Evolutionary conservation across 2,113 vertebrate genomes (phyloP).

Genomic region (Hiodon tergisus): DNA sequence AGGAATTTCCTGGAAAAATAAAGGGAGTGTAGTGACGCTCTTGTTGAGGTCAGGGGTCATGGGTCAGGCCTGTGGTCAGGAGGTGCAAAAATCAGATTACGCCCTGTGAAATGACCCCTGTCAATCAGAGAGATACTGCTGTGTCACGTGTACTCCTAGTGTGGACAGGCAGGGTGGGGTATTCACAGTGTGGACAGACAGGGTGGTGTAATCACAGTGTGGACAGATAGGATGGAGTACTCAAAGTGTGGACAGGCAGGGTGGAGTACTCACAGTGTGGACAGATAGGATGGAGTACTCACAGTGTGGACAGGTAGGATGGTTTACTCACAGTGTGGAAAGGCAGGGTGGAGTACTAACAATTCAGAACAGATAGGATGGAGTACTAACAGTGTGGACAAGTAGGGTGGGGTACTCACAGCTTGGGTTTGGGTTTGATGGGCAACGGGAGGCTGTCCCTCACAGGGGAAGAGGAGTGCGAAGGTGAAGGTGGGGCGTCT

Average conservation of each 20-base stretch:
- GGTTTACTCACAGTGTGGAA: not conserved
- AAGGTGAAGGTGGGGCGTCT: constrained; percentile 43
- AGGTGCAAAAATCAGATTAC: not conserved
- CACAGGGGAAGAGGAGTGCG: constrained; percentile 47
- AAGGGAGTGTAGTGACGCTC: constrained; percentile 20
- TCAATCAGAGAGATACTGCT: not conserved
- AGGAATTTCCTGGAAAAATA: constrained; percentile 1
- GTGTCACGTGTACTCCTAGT: not conserved
- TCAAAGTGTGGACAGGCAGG: not conserved
- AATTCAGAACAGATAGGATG: not conserved
- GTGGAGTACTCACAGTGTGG: not conserved
- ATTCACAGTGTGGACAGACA: not conserved
- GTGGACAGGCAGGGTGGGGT: not conserved
- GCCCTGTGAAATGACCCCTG: constrained; percentile 32
- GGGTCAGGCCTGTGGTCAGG: constrained; percentile 12
- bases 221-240: not conserved
- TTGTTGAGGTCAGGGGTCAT: constrained; percentile 26
- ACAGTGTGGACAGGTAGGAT: constrained; percentile 73
- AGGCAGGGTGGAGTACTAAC: not conserved
- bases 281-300: constrained; percentile 60
- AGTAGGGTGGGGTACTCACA: constrained; percentile 74
- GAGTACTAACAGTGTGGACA: not conserved
- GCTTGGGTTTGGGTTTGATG: constrained; percentile 84
- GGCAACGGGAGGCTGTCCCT: constrained; percentile 84
- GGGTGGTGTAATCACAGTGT: not conserved